phyloP scores from a whole-genome alignment of 2,888 invertebrate species.

The Scotopteryx bipunctaria region DNA sequence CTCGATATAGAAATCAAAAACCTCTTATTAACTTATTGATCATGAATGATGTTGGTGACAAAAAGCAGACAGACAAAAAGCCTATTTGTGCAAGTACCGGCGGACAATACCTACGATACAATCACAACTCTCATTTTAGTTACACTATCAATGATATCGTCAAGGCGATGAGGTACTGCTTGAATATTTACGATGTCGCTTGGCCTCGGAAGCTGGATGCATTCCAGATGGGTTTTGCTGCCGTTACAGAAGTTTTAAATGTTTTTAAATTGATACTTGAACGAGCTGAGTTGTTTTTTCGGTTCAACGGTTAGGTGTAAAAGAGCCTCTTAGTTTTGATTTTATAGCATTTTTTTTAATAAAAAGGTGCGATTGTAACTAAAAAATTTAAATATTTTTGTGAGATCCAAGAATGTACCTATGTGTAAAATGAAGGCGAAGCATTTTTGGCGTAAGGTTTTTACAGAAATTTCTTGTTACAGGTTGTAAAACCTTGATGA shows the following conservation, averaged over 20 bases:
- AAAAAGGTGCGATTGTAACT: background rate
- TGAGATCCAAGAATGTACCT: background rate
- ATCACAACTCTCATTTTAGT: no score
- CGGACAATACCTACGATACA: no score
- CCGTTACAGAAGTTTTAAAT: constrained; percentile 18
- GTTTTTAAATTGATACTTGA: constrained; percentile 22
- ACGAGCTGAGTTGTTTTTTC: background rate
- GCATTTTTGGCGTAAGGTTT: background rate
- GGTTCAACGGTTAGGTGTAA: constrained; percentile 1
- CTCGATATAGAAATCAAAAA: no score
- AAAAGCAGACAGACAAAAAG: no score
- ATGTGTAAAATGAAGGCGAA: background rate
- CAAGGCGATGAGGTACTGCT: background rate
- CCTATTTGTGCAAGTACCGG: no score
- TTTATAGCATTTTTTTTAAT: background rate
- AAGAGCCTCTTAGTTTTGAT: background rate
- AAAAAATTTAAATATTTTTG: no score
- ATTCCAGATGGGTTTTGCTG: constrained; percentile 30
- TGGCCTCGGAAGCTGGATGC: constrained; percentile 32
- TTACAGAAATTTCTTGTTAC: background rate
- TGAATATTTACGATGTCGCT: constrained; percentile 5
- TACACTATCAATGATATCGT: no score
- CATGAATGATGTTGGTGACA: no score
- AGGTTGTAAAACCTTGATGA: background rate
- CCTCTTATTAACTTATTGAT: no score